Conservation (phyloP, 2,888 invertebrate genomes). For the Elysia crispata region DNA sequence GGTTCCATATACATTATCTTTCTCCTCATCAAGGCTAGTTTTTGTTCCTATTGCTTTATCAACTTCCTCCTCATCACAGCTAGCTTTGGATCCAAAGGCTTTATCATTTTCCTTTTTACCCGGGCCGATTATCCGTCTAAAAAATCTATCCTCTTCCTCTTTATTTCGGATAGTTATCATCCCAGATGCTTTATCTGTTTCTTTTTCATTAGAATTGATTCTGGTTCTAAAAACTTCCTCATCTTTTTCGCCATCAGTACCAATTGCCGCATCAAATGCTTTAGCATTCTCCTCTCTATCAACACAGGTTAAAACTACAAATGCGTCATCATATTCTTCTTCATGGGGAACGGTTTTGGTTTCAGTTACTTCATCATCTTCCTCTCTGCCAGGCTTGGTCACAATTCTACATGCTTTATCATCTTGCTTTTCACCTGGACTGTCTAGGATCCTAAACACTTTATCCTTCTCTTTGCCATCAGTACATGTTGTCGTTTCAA, state of each 20-base stretch:
- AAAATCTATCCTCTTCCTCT: neutral
- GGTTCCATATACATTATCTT: no score
- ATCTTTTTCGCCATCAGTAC: neutral
- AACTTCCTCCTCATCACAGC: neutral
- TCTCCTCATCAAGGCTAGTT: neutral
- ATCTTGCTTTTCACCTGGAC: neutral
- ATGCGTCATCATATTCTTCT: neutral
- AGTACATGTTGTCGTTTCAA: neutral
- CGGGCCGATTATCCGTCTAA: no score
- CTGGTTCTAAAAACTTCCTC: neutral
- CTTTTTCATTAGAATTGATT: no score
- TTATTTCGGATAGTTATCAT: no score
- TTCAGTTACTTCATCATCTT: neutral
- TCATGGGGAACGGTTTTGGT: no score
- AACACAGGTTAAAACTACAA: neutral
- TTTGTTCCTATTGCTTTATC: neutral
- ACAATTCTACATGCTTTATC: neutral
- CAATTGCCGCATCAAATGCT: neutral
- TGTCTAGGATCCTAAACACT: neutral
- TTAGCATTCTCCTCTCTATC: neutral
- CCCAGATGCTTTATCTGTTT: neutral
- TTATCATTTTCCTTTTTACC: no score
- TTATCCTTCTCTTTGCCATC: neutral
- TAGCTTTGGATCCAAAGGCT: no score
- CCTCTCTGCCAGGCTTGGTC: no score